These are phyloP conservation scores for Melanotaenia maccullochi DNA, from an alignment of 2,797 vertebrate genomes.

Conservation along the genomic window DNA sequence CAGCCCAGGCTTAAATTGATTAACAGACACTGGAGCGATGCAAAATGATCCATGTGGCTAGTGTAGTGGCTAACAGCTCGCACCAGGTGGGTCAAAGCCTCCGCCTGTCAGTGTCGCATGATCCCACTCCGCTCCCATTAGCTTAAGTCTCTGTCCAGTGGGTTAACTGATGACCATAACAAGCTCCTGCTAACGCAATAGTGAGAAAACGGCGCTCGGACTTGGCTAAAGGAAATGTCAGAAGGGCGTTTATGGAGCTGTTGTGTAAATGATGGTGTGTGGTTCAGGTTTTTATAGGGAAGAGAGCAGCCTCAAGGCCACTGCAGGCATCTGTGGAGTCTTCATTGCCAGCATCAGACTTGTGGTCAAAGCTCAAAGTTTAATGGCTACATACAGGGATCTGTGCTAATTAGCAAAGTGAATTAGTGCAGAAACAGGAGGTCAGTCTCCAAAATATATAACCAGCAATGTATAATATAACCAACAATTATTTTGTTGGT, in stretches of 20 bases:
- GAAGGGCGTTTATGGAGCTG: conserved; percentile 64
- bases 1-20: conserved; percentile 97
- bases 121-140: conserved; percentile 85
- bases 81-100: conserved; percentile 73
- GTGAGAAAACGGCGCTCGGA: conserved; percentile 32
- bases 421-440: background rate
- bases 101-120: conserved; percentile 87
- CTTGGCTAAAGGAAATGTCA: conserved; percentile 53
- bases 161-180: conserved; percentile 71
- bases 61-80: conserved; percentile 80
- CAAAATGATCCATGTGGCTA: conserved; percentile 97
- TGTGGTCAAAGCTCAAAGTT: conserved; percentile 8
- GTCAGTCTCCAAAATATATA: background rate
- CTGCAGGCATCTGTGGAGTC: conserved; percentile 44
- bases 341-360: conserved; percentile 31
- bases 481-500: background rate
- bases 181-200: conserved; percentile 66
- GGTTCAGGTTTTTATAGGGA: conserved; percentile 60
- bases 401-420: background rate
- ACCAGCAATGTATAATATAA: too few relatives aligned
- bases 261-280: conserved; percentile 69
- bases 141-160: conserved; percentile 56
- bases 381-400: conserved; percentile 14
- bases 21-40: conserved; percentile 95
- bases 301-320: conserved; percentile 43